phyloP scores from a whole-genome alignment of 2,797 vertebrate genomes.

The Hirundo rustica region DNA sequence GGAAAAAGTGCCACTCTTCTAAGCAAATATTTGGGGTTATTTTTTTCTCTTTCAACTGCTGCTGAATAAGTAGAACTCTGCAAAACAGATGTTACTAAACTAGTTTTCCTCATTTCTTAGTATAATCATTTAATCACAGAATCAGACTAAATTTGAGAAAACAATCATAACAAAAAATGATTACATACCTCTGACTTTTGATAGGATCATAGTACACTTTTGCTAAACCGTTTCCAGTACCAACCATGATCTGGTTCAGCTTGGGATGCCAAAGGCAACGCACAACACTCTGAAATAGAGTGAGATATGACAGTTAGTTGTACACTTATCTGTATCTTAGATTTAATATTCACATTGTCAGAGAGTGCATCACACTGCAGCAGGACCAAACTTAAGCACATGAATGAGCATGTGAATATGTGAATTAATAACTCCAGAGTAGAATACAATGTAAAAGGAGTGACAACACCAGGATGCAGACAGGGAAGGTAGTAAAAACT shows the following conservation, averaged over 20 bases:
- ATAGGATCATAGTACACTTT: conserved; percentile 97
- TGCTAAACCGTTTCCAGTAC: conserved; percentile 91
- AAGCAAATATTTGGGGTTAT: neutral
- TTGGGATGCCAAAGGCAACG: conserved; percentile 98
- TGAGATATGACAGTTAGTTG: neutral
- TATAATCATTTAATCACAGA: neutral
- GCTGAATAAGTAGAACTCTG: neutral
- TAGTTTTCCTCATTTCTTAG: neutral
- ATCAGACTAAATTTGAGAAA: neutral
- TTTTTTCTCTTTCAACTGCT: neutral
- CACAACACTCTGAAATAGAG: conserved; percentile 85
- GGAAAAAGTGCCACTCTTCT: neutral
- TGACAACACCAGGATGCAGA: neutral
- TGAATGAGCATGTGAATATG: neutral
- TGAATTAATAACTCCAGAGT: neutral
- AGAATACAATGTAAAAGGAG: neutral
- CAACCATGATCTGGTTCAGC: conserved; percentile 97
- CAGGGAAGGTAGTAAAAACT: neutral
- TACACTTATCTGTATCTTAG: neutral
- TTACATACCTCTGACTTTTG: conserved; percentile 91
- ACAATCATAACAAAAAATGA: neutral
- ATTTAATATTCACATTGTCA: neutral
- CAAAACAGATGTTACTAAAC: neutral
- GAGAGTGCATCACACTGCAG: neutral
- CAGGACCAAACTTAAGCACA: neutral